These are phyloP conservation scores for Pimpla rufipes DNA, from an alignment of 2,888 invertebrate species.

Conservation along the genomic window DNA sequence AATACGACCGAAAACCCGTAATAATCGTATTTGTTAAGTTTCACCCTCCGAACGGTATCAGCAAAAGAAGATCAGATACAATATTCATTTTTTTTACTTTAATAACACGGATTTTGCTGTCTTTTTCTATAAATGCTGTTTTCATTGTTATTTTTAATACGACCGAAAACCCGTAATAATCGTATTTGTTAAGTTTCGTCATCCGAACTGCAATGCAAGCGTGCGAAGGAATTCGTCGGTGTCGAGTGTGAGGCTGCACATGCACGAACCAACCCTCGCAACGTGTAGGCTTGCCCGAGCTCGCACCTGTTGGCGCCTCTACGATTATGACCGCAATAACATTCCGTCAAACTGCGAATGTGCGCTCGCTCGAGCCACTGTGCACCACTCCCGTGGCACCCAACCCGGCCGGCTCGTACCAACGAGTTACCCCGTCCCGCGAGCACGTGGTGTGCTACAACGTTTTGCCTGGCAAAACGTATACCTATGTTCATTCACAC, in stretches of 20 bases:
- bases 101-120: no score
- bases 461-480: conserved; percentile 54
- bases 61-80: no score
- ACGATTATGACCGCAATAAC: conserved; percentile 85
- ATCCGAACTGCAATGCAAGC: not conserved
- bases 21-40: no score
- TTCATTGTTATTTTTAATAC: no score
- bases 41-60: no score
- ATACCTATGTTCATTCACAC: conserved; percentile 54
- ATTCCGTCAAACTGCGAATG: conserved; percentile 84
- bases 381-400: conserved; percentile 68
- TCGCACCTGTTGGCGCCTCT: conserved; percentile 85
- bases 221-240: conserved; percentile 17
- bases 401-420: conserved; percentile 68
- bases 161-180: no score
- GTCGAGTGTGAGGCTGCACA: conserved; percentile 54
- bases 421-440: conserved; percentile 61
- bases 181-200: not conserved
- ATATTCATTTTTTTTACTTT: no score
- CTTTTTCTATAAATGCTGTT: no score
- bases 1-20: no score
- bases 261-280: conserved; percentile 54
- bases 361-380: conserved; percentile 62
- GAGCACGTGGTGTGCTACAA: conserved; percentile 66
- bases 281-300: conserved; percentile 80